Evolutionary conservation across 2,797 vertebrate genomes (phyloP).

Genomic region (Myripristis jacobus): DNA sequence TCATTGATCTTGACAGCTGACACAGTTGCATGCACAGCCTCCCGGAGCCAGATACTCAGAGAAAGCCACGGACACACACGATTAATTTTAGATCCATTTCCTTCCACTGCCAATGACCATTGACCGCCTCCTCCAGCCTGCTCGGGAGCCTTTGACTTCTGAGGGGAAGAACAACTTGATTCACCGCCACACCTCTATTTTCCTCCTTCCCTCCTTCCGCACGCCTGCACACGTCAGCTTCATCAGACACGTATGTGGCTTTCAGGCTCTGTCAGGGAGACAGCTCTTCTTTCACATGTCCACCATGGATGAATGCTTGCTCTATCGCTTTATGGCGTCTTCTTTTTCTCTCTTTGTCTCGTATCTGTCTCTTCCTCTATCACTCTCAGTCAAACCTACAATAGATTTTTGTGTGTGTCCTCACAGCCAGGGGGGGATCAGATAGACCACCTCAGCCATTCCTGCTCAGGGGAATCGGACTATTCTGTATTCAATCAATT

Average conservation of each 20-base stretch:
- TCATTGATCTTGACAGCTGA: conserved; percentile 44
- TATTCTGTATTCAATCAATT: conserved; percentile 38
- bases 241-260: conserved; percentile 50
- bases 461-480: conserved; percentile 18
- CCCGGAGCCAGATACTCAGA: conserved; percentile 22
- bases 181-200: conserved; percentile 55
- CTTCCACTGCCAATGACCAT: conserved; percentile 40
- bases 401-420: conserved; percentile 15
- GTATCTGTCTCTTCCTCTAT: conserved; percentile 1
- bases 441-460: conserved; percentile 53
- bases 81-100: conserved; percentile 67
- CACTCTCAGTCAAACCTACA: conserved; percentile 25
- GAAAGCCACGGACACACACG: conserved; percentile 37
- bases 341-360: conserved; percentile 14
- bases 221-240: conserved; percentile 61
- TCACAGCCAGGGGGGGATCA: conserved; percentile 19
- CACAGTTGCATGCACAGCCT: conserved; percentile 13
- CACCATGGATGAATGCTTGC: conserved; percentile 30
- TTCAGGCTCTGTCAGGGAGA: conserved; percentile 33
- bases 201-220: conserved; percentile 29
- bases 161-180: conserved; percentile 59
- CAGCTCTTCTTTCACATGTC: conserved; percentile 21
- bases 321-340: conserved; percentile 11
- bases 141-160: conserved; percentile 54
- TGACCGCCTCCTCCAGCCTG: conserved; percentile 35